Base-by-base conservation (phyloP, 2,797 vertebrate species). In the Leptodactylus fallax region DNA sequence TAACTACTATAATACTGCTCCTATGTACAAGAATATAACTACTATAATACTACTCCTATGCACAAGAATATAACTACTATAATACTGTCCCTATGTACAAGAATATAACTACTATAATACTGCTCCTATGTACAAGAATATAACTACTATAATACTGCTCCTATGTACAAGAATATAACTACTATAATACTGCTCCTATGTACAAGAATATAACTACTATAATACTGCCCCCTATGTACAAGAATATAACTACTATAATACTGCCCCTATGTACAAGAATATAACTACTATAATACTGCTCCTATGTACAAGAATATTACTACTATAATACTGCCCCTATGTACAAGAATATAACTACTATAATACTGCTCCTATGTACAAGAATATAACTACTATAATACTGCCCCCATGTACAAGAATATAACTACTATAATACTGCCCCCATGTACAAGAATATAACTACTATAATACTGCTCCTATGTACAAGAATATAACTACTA, bases 1-100 rank as follows among this genome's bases (percentile, higher is more conserved):
- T 65, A 65, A 69, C 67, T 69, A 69, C 67, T 69, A 36, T 36
- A 69, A 69, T 69, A 67, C 63, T 67, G 63, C 63, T 25, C 63
- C 63, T 67, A 67, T 69, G 25, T 36, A 69, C 67, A 69, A 36
- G 25, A 36, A 27, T 69, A 69, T 36, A 36, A 69, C 67, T 69
- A 27, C 25, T 8, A 69, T 69, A 69, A 36, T 69, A 36, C 27
- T 65, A n/a, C 67, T 8, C 25, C 67, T 69, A 69, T 69, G 17
- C 36, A 69, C 67, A 69, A 69, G 25, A 69, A 69, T 69, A 69
- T 69, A 69, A 36, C 67, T 69, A 69, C 67, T 69, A 69, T 69
- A 45, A 69, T 69, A 69, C 67, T 69, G 67, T 23, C 58, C 63
- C 63, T 67, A 67, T 67, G n/a, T 17, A 61, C 60, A 61, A 47